A percentile compares a stretch with the other conserved stretches of the same genome.
These are phyloP conservation scores for Murina feae DNA, from an alignment of 2,113 vertebrate species.

Conservation along the genomic window DNA sequence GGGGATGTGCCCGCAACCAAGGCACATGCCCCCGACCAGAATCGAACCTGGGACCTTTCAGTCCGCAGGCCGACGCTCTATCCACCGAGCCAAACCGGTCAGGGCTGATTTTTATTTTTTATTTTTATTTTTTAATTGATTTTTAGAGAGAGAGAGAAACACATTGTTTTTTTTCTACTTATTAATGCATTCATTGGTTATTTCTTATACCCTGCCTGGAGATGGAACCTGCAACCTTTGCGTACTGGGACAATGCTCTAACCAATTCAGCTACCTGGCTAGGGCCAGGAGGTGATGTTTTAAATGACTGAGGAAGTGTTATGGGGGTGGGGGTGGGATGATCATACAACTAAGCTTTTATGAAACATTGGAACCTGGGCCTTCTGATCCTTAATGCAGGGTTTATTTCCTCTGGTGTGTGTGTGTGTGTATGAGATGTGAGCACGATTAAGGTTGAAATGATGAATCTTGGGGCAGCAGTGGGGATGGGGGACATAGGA, in stretches of 20 bases:
- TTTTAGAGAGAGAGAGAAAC: background rate
- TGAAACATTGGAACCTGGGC: background rate
- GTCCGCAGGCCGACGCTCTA: too few relatives aligned
- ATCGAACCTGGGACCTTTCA: too few relatives aligned
- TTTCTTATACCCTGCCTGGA: background rate
- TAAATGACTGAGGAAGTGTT: background rate
- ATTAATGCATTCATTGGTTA: background rate
- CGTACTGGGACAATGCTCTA: background rate
- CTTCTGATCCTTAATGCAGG: background rate
- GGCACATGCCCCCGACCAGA: too few relatives aligned
- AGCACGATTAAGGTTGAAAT: background rate
- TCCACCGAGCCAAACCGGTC: too few relatives aligned
- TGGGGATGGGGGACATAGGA: background rate
- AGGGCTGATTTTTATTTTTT: too few relatives aligned
- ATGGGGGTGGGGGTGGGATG: background rate
- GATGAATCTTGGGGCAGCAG: background rate
- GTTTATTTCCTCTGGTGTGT: background rate
- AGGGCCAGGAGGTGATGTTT: background rate
- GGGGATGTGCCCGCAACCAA: too few relatives aligned
- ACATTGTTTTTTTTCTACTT: background rate
- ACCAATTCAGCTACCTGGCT: background rate
- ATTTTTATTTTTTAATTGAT: background rate
- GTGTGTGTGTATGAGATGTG: too few relatives aligned
- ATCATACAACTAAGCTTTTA: background rate
- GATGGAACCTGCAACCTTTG: background rate